Evolutionary conservation across 2,113 vertebrate species (phyloP).

Genomic region (Chamaetylas fuelleborni): DNA sequence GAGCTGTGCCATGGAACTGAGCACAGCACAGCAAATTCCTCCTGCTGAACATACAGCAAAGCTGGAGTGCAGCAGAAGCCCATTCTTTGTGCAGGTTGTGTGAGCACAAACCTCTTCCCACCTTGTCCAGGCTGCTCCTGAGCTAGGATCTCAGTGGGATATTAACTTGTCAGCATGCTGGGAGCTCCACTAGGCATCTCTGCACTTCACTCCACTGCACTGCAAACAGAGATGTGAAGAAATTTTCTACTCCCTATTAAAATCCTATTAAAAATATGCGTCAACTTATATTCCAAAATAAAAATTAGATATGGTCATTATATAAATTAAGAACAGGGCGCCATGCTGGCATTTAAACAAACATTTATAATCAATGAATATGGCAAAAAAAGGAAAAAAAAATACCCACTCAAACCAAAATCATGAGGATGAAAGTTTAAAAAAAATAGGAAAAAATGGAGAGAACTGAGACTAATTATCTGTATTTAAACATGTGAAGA

Average conservation of each 20-base stretch:
- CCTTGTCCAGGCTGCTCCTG: not conserved
- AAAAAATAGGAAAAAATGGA: not conserved
- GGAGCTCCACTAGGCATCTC: not conserved
- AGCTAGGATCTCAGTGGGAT: accelerated
- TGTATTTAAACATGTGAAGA: conserved; percentile 38
- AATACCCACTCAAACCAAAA: not conserved
- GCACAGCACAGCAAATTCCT: not conserved
- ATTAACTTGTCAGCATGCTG: not conserved
- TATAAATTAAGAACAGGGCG: not conserved
- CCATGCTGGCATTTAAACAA: not conserved
- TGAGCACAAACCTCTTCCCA: not conserved
- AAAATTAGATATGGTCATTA: not conserved
- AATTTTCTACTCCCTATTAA: not conserved
- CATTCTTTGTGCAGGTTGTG: not conserved
- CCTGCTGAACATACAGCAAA: not conserved
- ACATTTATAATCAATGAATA: not conserved
- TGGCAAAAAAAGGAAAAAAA: not conserved
- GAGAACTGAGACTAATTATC: conserved; percentile 47
- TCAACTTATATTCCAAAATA: not conserved
- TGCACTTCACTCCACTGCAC: not conserved
- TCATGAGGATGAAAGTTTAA: not conserved
- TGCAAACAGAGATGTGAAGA: not conserved
- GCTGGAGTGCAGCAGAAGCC: not conserved
- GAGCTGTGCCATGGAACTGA: not conserved
- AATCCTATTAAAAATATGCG: not conserved